These are phyloP conservation scores for Habroteleia sp. DNA, from an alignment of 2,888 invertebrate genomes.

Conservation along the genomic window DNA sequence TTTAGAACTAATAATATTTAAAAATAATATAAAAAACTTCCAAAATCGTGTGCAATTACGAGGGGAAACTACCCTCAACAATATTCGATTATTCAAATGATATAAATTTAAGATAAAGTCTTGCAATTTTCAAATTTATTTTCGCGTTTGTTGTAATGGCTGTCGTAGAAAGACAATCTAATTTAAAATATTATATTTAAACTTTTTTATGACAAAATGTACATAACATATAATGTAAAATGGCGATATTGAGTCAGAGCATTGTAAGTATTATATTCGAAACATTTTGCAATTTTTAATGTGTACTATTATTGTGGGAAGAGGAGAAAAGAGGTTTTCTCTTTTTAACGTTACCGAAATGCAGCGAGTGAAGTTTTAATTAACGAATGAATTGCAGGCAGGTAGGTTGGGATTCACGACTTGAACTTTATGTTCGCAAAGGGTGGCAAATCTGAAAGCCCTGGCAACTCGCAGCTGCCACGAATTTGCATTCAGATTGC, in stretches of 20 bases:
- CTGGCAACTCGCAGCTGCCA: slow-evolving; percentile 74
- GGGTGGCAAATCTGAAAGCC: slow-evolving; percentile 73
- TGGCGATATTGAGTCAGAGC: slow-evolving; percentile 40
- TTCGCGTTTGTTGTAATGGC: not conserved
- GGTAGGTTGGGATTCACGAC: slow-evolving; percentile 67
- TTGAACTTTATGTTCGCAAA: slow-evolving; percentile 64
- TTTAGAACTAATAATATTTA: no score
- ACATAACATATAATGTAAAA: not conserved
- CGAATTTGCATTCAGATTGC: slow-evolving; percentile 80
- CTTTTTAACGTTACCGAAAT: slow-evolving; percentile 71
- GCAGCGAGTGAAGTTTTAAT: slow-evolving; percentile 76
- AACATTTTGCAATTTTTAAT: slow-evolving; percentile 51
- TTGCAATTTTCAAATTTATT: slow-evolving; percentile 19
- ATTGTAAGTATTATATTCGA: slow-evolving; percentile 34
- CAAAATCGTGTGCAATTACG: no score
- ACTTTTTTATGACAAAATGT: slow-evolving; percentile 1
- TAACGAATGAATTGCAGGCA: slow-evolving; percentile 75
- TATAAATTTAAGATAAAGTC: slow-evolving; percentile 8
- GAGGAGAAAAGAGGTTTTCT: slow-evolving; percentile 70
- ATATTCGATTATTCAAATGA: not conserved
- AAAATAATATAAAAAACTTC: no score
- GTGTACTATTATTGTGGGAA: slow-evolving; percentile 46
- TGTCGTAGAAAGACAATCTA: slow-evolving; percentile 4
- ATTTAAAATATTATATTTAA: slow-evolving; percentile 39
- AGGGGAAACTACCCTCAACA: no score